Base-by-base conservation (phyloP, 2,888 invertebrate genomes). In the Phyllotreta cruciferae region DNA sequence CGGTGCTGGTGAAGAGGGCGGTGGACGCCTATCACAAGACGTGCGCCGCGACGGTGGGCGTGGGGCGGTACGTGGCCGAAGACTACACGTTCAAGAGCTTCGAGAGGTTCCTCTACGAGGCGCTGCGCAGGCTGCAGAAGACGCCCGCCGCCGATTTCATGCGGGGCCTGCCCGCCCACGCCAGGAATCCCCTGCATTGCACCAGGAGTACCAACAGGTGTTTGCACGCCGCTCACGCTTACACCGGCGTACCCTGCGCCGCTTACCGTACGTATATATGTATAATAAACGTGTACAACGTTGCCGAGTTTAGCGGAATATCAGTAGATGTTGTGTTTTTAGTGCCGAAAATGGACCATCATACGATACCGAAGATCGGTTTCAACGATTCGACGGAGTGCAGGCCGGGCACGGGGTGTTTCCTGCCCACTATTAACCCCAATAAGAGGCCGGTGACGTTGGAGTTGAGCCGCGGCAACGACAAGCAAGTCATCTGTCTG, bases 191-290 rank as follows among this genome's bases (percentile, higher is more conserved):
- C 1, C 86, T 91, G 68, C 85, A 91, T 63, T 96, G 95, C 78
- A 93, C 93, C 9, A 91, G 90, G 71, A 90, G 91, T 75, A 95
- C 95, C 1, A 93, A 95, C 78, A 86, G 94, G 70, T 96, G 96
- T 82, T 90, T 91, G 78, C 95, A 96, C 78, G 94, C 94, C 1
- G 90, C 94, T 7, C 94, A 95, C 79, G 94, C 95, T 34, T 95
- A 95, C 77, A 94, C 94, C 2, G 92, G 92, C 7, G 85, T 94
- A 60, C 95, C 95, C 1, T 93, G 93, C 79, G 92, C 92, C 41
- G 92, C 93, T 42, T 93, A 93, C 80, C 87, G 93, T 93, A 84
- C 90, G 92, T 88, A 66, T 35, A 41, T 24, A 14, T 39, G 8
- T 7, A 38, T 7, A 38, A 7, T 45, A 7, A 6, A 11, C 8